phyloP scores from a whole-genome alignment of 2,113 vertebrate species.

The Bujurquina vittata region DNA sequence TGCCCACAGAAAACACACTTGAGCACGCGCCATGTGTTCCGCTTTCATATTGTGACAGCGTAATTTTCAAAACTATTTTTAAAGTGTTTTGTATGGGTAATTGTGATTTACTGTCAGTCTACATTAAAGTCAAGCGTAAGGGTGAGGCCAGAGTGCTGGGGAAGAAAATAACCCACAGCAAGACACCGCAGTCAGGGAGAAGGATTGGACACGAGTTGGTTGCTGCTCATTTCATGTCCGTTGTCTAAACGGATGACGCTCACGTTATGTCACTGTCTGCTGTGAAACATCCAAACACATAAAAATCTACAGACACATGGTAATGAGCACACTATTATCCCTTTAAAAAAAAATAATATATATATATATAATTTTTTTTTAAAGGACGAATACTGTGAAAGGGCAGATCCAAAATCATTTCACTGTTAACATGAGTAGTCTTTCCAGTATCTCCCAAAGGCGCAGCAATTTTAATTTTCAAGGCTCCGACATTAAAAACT shows the following conservation, averaged over 20 bases:
- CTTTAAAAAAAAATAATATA: not conserved
- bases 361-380: too few species aligned
- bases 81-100: slow-evolving; percentile 64
- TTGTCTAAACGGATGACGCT: slow-evolving; percentile 40
- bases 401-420: not conserved
- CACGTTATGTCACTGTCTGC: slow-evolving; percentile 46
- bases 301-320: not conserved
- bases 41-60: slow-evolving; percentile 29
- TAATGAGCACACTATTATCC: not conserved
- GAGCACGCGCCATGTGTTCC: not conserved
- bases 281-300: slow-evolving; percentile 25
- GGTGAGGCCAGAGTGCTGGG: slow-evolving; percentile 32
- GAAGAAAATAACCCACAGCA: slow-evolving; percentile 71
- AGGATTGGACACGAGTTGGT: slow-evolving; percentile 42
- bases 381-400: not conserved
- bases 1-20: not conserved
- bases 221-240: slow-evolving; percentile 65
- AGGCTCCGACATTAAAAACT: not conserved
- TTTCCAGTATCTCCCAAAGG: not conserved
- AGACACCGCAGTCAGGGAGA: slow-evolving; percentile 32
- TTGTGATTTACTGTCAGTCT: slow-evolving; percentile 70
- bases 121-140: slow-evolving; percentile 57
- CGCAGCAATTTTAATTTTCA: slow-evolving; percentile 5
- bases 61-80: slow-evolving; percentile 68
- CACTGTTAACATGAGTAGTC: not conserved